Evolutionary conservation across 2,797 vertebrate species (phyloP).

Genomic region (Limnodromus scolopaceus): DNA sequence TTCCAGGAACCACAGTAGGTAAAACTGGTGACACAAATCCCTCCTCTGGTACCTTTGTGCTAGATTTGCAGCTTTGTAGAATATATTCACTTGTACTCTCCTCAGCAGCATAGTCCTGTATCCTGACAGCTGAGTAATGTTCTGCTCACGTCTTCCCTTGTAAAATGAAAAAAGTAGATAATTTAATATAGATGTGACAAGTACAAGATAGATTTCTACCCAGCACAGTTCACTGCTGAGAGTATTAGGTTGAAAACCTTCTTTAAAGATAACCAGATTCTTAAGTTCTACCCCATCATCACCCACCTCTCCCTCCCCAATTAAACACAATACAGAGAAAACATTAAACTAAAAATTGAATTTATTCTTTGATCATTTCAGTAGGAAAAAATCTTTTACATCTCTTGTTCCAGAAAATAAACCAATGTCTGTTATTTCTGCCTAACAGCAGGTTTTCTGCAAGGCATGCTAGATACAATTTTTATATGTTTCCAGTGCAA

Average conservation of each 20-base stretch:
- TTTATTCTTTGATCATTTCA: slow-evolving; percentile 21
- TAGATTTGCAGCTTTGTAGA: background rate
- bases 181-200: slow-evolving; percentile 72
- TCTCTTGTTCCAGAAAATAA: background rate
- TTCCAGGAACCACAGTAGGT: slow-evolving; percentile 6
- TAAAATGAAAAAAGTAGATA: slow-evolving; percentile 74
- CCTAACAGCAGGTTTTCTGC: background rate
- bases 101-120: slow-evolving; percentile 26
- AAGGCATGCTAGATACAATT: background rate
- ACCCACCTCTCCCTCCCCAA: background rate
- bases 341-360: background rate
- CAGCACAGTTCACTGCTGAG: slow-evolving; percentile 40
- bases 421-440: background rate
- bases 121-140: slow-evolving; percentile 67
- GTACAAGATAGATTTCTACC: slow-evolving; percentile 59
- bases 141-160: slow-evolving; percentile 60
- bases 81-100: slow-evolving; percentile 14
- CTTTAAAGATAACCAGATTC: slow-evolving; percentile 2
- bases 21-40: slow-evolving; percentile 41
- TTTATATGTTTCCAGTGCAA: background rate
- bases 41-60: slow-evolving; percentile 36
- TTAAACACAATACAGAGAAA: background rate
- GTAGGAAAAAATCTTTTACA: background rate
- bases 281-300: background rate
- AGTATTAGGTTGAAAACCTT: slow-evolving; percentile 13